Base-by-base conservation (phyloP, 2,113 vertebrate genomes). In the Melanostigma gelatinosum region DNA sequence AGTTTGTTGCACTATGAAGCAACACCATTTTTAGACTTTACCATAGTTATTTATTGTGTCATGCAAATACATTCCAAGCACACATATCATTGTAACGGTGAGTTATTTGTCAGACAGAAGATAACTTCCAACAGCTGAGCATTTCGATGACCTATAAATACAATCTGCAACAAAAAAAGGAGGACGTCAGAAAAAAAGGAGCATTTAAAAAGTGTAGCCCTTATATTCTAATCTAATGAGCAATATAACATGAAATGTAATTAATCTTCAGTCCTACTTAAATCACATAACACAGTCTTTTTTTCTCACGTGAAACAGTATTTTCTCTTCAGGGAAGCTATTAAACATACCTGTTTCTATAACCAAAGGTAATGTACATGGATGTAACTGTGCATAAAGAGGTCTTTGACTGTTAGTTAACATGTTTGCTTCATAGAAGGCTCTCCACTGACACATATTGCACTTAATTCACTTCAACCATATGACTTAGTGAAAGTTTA, bases 401-500 rank as follows among this genome's bases (percentile, higher is more conserved):
- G 2, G 55, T 46, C 1, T 36, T 54, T 57, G 57, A n/a, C 18
- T 42, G 1, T 16, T 68, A 8, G 50, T 22, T 54, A 16, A 40
- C 34, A 15, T 46, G 9, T 44, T 55, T 52, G 54, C 16, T 46
- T 48, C 22, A 67, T 27, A 13, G n/a, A 18, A 46, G 11, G 9
- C 5, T 71, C 36, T 40, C 63, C 22, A 54, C 65, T 34, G 16
- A 66, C 1, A 50, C n/a, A 69, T 27, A 63, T 27, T 72, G 22
- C n/a, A 67, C 2, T 48, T 69, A 22, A 80, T 42, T 72, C 65
- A 75, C 55, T 8, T 55, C 10, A 60, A 36, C 48, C 24, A 75
- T 36, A 72, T 85, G 80, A 87, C 71, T 83, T 48, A 75, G 64
- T 77, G 72, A 78, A 83, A 77, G 13, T 38, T 70, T 79, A 22